Conservation (phyloP, 2,113 vertebrate species). For the Opisthocomus hoazin region DNA sequence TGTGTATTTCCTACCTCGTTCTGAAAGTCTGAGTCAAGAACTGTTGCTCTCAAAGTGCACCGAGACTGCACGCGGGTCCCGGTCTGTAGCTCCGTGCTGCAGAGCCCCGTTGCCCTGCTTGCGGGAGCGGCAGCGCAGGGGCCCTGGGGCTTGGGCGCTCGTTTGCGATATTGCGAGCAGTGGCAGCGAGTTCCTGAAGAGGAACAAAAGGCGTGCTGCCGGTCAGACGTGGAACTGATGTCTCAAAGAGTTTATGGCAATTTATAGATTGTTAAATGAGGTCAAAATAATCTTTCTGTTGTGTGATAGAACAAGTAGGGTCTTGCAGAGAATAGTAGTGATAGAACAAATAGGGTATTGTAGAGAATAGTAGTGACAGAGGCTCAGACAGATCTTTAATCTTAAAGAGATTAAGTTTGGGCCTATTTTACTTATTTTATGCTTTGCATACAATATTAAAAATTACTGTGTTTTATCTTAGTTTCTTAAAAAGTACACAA, state of each 20-base stretch:
- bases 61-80: background rate
- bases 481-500: background rate
- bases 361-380: background rate
- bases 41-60: background rate
- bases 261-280: background rate
- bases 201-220: background rate
- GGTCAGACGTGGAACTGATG: background rate
- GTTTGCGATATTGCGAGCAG: rapidly evolving
- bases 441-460: background rate
- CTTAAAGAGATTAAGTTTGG: background rate
- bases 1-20: background rate
- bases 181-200: background rate
- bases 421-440: background rate
- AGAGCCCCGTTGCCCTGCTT: background rate
- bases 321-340: background rate
- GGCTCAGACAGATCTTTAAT: background rate
- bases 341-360: background rate
- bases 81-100: background rate
- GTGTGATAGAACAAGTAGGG: background rate
- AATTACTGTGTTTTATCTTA: background rate
- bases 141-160: background rate
- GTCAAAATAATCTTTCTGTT: background rate
- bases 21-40: background rate
- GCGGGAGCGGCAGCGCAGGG: background rate
- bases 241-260: background rate